phyloP scores from a whole-genome alignment of 2,888 invertebrate genomes.

The Drosophila fulvimacula region DNA sequence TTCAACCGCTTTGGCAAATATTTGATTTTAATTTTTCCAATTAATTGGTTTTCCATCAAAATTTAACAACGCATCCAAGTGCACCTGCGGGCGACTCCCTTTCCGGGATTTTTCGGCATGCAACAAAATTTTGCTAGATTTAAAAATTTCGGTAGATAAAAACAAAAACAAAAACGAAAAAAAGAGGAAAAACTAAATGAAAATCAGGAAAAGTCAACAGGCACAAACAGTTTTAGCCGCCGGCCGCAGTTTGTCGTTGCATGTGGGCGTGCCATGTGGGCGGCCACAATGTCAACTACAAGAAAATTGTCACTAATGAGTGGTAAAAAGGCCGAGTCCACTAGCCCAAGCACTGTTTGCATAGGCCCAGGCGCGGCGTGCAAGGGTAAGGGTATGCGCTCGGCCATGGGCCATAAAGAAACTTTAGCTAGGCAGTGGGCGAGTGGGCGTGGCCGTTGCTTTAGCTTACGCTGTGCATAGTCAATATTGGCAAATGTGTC shows the following conservation, averaged over 20 bases:
- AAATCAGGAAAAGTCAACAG: slow-evolving; percentile 15
- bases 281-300: slow-evolving; percentile 77
- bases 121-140: slow-evolving; percentile 17
- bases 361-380: slow-evolving; percentile 44
- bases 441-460: slow-evolving; percentile 9
- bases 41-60: slow-evolving; percentile 80
- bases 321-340: slow-evolving; percentile 76
- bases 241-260: slow-evolving; percentile 32
- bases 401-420: slow-evolving; percentile 30
- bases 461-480: slow-evolving; percentile 54
- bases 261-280: slow-evolving; percentile 57
- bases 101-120: slow-evolving; percentile 18
- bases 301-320: slow-evolving; percentile 82
- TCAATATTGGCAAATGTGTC: slow-evolving; percentile 81
- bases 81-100: slow-evolving; percentile 25
- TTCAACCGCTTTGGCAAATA: slow-evolving; percentile 78
- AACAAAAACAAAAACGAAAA: slow-evolving; percentile 6
- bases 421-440: slow-evolving; percentile 23
- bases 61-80: slow-evolving; percentile 58
- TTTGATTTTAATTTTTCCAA: slow-evolving; percentile 79
- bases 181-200: not conserved
- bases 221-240: slow-evolving; percentile 40
- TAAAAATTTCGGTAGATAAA: slow-evolving; percentile 26
- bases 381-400: slow-evolving; percentile 4
- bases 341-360: slow-evolving; percentile 66